These are phyloP conservation scores for Brenthis hecate DNA, from an alignment of 2,888 invertebrate species.

Conservation along the genomic window DNA sequence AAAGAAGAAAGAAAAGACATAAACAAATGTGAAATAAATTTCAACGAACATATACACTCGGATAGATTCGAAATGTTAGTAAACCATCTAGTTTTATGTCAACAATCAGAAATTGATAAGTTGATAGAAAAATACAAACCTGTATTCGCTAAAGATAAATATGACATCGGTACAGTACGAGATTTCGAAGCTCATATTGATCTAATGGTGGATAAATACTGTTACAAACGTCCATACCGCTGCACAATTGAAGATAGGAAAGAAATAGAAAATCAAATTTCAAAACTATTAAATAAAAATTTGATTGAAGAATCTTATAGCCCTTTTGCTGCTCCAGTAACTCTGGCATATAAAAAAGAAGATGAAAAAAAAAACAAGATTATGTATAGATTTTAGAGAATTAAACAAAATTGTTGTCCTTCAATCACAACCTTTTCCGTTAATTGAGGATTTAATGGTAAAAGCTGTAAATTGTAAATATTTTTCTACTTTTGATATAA, in stretches of 20 bases:
- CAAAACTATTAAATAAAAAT: conserved; percentile 30
- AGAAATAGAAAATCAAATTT: conserved; percentile 29
- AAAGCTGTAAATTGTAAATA: conserved; percentile 50
- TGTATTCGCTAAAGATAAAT: conserved; percentile 17
- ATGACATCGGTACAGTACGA: conserved; percentile 11
- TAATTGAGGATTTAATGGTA: conserved; percentile 50
- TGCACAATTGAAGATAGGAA: conserved; percentile 32
- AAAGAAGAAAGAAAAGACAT: background rate
- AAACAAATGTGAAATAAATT: conserved; percentile 16
- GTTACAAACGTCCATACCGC: conserved; percentile 35
- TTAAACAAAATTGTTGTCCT: conserved; percentile 42
- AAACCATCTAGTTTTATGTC: conserved; percentile 10
- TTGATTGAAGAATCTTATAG: conserved; percentile 39
- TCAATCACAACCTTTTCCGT: conserved; percentile 48
- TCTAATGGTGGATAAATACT: conserved; percentile 30
- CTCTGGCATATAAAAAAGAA: conserved; percentile 42
- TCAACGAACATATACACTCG: conserved; percentile 18
- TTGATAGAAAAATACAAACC: conserved; percentile 13
- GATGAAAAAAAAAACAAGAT: conserved; percentile 37
- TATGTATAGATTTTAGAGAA: conserved; percentile 5
- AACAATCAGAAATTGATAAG: conserved; percentile 16
- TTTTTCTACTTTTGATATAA: conserved; percentile 52
- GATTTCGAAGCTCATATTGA: conserved; percentile 33
- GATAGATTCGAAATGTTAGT: conserved; percentile 12
- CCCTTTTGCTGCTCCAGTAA: conserved; percentile 36